Percentiles rank a stretch among this genome's conserved stretches.
Conservation (phyloP, 1,140 invertebrate genomes). For the Drosophila lacteicornis region DNA sequence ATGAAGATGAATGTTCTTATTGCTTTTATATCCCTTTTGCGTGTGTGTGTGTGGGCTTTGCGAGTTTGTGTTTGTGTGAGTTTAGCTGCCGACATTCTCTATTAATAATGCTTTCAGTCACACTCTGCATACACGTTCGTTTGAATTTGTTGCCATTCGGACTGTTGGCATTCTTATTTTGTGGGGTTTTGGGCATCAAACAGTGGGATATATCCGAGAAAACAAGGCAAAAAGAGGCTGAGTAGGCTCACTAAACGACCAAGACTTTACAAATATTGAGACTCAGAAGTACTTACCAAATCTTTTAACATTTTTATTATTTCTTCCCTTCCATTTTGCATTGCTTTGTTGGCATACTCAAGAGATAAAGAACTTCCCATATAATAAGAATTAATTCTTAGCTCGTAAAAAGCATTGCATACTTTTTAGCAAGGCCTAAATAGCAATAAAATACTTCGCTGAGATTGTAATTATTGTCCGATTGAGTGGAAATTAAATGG, state of each 20-base stretch:
- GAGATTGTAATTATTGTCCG: background rate
- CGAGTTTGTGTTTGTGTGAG: slow-evolving; percentile 34
- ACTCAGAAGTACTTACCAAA: too few relatives aligned
- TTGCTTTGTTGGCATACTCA: too few relatives aligned
- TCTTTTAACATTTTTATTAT: too few relatives aligned
- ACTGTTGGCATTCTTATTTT: slow-evolving; percentile 42
- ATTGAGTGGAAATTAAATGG: background rate
- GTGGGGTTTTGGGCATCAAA: slow-evolving; percentile 2
- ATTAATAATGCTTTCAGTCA: slow-evolving; percentile 83
- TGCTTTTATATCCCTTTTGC: slow-evolving; percentile 76
- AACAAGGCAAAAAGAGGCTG: background rate
- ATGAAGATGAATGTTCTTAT: slow-evolving; percentile 82
- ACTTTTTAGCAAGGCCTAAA: background rate
- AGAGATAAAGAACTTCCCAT: background rate
- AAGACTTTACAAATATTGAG: too few relatives aligned
- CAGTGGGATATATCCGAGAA: slow-evolving; percentile 19
- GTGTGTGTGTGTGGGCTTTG: slow-evolving; percentile 23
- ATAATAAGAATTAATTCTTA: background rate
- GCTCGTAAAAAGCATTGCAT: background rate
- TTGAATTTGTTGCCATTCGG: slow-evolving; percentile 73
- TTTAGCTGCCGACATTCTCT: slow-evolving; percentile 72
- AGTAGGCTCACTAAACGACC: too few relatives aligned
- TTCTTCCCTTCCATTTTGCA: too few relatives aligned
- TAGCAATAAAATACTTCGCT: background rate
- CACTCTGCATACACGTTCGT: slow-evolving; percentile 77